Base-by-base conservation (phyloP, 2,888 invertebrate genomes). In the Scaptomyza polygonia region DNA sequence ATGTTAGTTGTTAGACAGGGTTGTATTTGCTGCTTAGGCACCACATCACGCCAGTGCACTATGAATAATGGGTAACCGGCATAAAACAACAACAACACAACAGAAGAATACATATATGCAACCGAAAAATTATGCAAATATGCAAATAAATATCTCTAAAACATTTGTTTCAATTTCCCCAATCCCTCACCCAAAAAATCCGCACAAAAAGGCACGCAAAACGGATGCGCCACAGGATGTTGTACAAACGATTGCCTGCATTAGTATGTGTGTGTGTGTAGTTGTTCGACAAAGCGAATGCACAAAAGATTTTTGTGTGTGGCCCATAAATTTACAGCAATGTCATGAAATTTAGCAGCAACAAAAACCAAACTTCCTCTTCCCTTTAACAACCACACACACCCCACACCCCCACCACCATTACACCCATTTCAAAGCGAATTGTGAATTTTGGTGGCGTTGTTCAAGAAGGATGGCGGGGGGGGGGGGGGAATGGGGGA, bases 81-180 rank as follows among this genome's bases (percentile, higher is more conserved):
- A 70, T 68, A 75, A 2, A 9, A 39, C 3, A 8, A 9, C 2
- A 9, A 16, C 9, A 39, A 39, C 1, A 16, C 16, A 14, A 14
- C 16, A 14, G 7, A 36, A n/a, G n/a, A n/a, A 34, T 14, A 14
- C 4, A 32, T 32, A 32, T 12, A 81, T 75, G 72, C 72, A 75
- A 72, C 49, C 59, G 49, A 74, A 67, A 72, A 80, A 83, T 83
- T 81, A 82, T 82, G 81, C 81, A 81, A 81, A 79, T 81, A 83
- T 81, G 80, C 80, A 78, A 84, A 82, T 82, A 82, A 82, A 82
- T 82, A 82, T 84, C 82, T 82, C 82, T 79, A 84, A 82, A 84
- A 81, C 79, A 82, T 82, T 84, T 84, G 85, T 82, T 84, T 81
- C 79, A 84, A 79, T 79, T 81, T 77, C 72, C 74, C 57, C 32